These are phyloP conservation scores for Atopsyche davidsoni DNA, from an alignment of 1,140 invertebrate genomes.

Conservation along the genomic window DNA sequence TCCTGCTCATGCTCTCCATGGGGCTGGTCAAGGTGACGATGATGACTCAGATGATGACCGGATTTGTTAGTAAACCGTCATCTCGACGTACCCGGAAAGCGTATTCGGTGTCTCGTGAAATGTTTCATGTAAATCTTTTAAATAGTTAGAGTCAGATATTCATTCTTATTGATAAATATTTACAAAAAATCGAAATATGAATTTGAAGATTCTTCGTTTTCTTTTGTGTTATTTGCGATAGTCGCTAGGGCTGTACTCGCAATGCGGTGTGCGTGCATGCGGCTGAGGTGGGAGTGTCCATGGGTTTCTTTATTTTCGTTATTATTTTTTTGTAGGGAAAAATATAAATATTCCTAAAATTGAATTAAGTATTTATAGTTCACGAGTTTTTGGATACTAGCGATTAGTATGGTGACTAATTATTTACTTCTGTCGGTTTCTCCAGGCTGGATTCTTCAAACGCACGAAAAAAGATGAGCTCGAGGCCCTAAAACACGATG, in stretches of 20 bases:
- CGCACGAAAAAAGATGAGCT: constrained; percentile 37
- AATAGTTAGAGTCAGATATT: not conserved
- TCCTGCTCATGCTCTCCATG: constrained; percentile 35
- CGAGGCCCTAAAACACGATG: constrained; percentile 31
- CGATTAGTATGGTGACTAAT: constrained; percentile 11
- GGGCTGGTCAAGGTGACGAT: constrained; percentile 35
- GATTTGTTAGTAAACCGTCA: not conserved
- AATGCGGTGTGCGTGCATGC: no score
- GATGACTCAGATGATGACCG: constrained; percentile 7
- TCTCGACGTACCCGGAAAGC: not conserved
- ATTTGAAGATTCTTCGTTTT: constrained; percentile 14
- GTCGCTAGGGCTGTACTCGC: no score
- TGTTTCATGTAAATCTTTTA: not conserved
- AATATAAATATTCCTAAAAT: not conserved
- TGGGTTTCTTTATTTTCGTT: not conserved
- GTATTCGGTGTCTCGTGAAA: not conserved
- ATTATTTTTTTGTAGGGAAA: not conserved
- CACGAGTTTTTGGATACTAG: constrained; percentile 10
- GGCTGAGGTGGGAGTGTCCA: not conserved
- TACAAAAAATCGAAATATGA: not conserved
- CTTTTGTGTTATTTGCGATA: no score
- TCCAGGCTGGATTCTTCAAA: constrained; percentile 38
- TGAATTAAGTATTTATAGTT: not conserved
- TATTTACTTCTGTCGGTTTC: not conserved
- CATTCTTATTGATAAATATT: not conserved